These are phyloP conservation scores for Silurus meridionalis DNA, from an alignment of 2,113 vertebrate species.

Conservation along the genomic window DNA sequence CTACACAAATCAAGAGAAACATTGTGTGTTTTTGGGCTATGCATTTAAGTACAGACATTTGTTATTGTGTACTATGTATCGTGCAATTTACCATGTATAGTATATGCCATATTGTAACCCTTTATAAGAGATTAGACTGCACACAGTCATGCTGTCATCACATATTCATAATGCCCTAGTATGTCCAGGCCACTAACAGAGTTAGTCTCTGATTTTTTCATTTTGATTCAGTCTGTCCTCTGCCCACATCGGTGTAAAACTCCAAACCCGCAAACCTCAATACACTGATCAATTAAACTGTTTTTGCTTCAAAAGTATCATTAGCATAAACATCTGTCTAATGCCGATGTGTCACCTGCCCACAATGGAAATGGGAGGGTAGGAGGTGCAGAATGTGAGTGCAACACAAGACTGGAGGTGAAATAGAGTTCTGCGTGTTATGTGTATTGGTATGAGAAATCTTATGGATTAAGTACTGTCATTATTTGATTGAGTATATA, in stretches of 20 bases:
- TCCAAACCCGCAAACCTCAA: slow-evolving; percentile 26
- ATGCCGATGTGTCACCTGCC: neutral
- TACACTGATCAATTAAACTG: slow-evolving; percentile 24
- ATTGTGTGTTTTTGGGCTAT: neutral
- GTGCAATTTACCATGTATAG: neutral
- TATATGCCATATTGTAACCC: neutral
- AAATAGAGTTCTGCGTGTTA: slow-evolving; percentile 6
- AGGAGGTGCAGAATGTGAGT: neutral
- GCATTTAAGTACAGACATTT: neutral
- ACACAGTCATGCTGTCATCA: neutral
- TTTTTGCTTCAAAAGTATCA: slow-evolving; percentile 25
- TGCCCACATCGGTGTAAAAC: slow-evolving; percentile 30
- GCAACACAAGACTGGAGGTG: neutral
- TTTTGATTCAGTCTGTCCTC: slow-evolving; percentile 39
- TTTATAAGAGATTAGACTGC: neutral
- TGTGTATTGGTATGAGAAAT: neutral
- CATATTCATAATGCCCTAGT: neutral
- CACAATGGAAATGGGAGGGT: slow-evolving; percentile 6
- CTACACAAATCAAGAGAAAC: neutral
- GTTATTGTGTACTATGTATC: neutral
- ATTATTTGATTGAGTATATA: neutral
- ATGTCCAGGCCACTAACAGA: slow-evolving; percentile 14
- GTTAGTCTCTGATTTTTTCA: slow-evolving; percentile 7
- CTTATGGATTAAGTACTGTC: neutral
- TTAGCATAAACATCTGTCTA: slow-evolving; percentile 30